Evolutionary conservation across 2,888 invertebrate genomes (phyloP).

Genomic region (Mycalesis mineus): DNA sequence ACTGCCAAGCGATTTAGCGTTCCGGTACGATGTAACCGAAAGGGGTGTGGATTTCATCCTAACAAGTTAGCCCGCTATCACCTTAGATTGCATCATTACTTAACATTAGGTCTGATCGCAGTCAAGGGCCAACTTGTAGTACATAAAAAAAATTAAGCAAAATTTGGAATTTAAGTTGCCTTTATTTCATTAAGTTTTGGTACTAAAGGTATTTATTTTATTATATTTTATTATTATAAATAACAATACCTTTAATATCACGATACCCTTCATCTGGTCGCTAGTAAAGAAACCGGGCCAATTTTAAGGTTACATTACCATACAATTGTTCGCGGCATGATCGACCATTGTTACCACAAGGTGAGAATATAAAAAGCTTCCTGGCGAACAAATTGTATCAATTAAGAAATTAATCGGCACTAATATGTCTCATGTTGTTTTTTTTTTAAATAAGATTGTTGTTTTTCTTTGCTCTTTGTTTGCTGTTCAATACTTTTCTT

Average conservation of each 20-base stretch:
- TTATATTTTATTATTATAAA: background rate
- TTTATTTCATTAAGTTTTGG: too few relatives aligned
- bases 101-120: too few relatives aligned
- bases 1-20: too few relatives aligned
- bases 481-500: too few relatives aligned
- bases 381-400: background rate
- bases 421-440: background rate
- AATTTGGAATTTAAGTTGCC: too few relatives aligned
- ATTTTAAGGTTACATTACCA: conserved; percentile 23
- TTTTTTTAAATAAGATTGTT: background rate
- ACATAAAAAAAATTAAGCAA: too few relatives aligned
- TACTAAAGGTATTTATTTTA: background rate
- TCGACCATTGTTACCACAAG: conserved; percentile 4
- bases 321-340: conserved; percentile 18
- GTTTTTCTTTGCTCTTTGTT: too few relatives aligned
- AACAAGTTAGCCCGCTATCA: too few relatives aligned
- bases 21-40: too few relatives aligned
- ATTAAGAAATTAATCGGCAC: conserved; percentile 4
- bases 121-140: too few relatives aligned
- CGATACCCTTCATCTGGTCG: conserved; percentile 18
- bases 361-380: conserved; percentile 4
- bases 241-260: conserved; percentile 5
- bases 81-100: too few relatives aligned
- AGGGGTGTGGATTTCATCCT: too few relatives aligned
- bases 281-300: conserved; percentile 16